Base-by-base conservation (phyloP, 2,888 invertebrate genomes). In the Nomada fucata region DNA sequence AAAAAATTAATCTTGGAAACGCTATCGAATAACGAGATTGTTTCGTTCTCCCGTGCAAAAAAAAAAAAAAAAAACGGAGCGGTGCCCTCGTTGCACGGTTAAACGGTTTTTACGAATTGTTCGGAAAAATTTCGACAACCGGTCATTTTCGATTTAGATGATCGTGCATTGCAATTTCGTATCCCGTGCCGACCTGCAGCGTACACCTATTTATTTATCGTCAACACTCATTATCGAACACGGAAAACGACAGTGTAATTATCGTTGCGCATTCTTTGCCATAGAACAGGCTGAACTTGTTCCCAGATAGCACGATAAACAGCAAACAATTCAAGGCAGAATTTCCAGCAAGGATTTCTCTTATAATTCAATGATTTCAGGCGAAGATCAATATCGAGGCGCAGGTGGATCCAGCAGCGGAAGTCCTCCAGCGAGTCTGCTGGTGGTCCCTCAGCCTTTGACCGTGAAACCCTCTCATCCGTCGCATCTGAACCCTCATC, bases 371-470 rank as follows among this genome's bases (percentile, higher is more conserved):
- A 64, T 82, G 72, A 67, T 88, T 91, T 60, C 86, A 93, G 93
- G 93, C 65, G 93, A 93, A 26, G 93, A 93, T 84, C 93, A 93
- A 87, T 93, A 93, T 82, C 93, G 93, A 11, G 94, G 94, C 85
- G 94, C 94, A 74, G 92, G 94, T 86, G 94, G 94, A 91, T 94
- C 95, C 92, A 94, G 94, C 90, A 94, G 94, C 86, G 95, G 95
- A 90, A 94, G 95, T 86, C 94, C 95, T 82, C 95, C 95, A 87
- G 95, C 95, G 73, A 96, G 96, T 68, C 95, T 98, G 90, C 95
- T 98, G 87, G 97, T 98, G 86, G 98, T 98, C 20, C 98, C 98
- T 7, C 98, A 98, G 92, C 98, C 98, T 83, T 89, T 93, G 81
- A 92, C 93, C 82, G 94, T 93, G 36, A 93, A 93, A 84, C 93